phyloP scores from a whole-genome alignment of 2,888 invertebrate genomes.

The Sesia apiformis region DNA sequence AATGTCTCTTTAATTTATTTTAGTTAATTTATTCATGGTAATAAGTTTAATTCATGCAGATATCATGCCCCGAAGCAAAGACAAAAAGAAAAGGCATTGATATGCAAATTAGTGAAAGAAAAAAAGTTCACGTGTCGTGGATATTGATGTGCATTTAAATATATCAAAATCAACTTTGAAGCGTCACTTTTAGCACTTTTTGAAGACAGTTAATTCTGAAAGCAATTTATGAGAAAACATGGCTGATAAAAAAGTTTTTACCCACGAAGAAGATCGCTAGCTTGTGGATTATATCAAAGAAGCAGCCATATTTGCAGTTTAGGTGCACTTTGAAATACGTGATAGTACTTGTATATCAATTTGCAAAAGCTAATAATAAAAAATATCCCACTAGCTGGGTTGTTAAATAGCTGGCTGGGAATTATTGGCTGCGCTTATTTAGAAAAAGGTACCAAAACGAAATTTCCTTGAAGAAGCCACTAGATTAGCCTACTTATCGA shows the following conservation, averaged over 20 bases:
- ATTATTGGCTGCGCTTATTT: not conserved
- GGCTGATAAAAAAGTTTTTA: constrained; percentile 6
- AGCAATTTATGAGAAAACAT: constrained; percentile 10
- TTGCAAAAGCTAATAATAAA: constrained; percentile 14
- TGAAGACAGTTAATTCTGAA: constrained; percentile 10
- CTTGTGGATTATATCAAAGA: constrained; percentile 5
- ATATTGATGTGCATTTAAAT: constrained; percentile 11
- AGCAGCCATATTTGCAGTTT: constrained; percentile 1
- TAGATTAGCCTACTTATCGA: constrained; percentile 16
- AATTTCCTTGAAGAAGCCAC: constrained; percentile 18
- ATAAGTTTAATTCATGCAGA: no score
- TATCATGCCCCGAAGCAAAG: not conserved
- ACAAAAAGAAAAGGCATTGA: constrained; percentile 7
- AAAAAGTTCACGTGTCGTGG: constrained; percentile 9
- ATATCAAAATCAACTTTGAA: constrained; percentile 10
- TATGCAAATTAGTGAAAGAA: constrained; percentile 8
- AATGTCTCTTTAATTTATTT: constrained; percentile 5
- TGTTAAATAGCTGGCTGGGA: constrained; percentile 6
- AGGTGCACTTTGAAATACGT: not conserved
- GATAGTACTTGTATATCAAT: not conserved
- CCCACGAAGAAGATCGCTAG: constrained; percentile 1
- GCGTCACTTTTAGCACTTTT: constrained; percentile 2
- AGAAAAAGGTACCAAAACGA: constrained; percentile 9
- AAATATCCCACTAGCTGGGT: constrained; percentile 11
- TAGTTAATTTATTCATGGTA: no score